Base-by-base conservation (phyloP, 2,113 vertebrate species). In the Thamnophis sirtalis region DNA sequence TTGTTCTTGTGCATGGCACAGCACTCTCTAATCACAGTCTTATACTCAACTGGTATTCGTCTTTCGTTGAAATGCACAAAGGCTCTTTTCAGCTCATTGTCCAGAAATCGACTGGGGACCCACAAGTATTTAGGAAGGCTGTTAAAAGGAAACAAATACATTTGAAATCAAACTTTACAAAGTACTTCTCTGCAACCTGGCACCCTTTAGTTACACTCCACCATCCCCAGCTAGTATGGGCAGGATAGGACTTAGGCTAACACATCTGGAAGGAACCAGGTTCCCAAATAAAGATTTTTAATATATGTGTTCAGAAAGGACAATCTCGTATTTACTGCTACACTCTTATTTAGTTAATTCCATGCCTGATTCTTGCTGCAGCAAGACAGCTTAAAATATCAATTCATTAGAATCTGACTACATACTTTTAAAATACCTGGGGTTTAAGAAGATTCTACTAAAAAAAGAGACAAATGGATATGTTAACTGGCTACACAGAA, bases 41-140 rank as follows among this genome's bases (percentile, higher is more conserved):
- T 43, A 68, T 33, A 98, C 99, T 99, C 96, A 99, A 80, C 99
- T 3, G 99, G 98, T 96, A 99, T 97, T 60, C 99, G 98, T 22
- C 98, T 97, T 94, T 99, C 98, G 1, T 98, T 98, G 93, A 99
- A 99, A 96, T 99, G 98, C 80, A 97, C 98, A 3, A 99, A 99
- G 22, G 97, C 97, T 95, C 97, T 97, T 96, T 99, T 99, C 96
- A 99, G 97, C 93, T 99, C 98, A 0, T 98, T 98, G 97, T 99
- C 99, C 86, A 99, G 96, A 90, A 98, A 97, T 94, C 97, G 97
- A 11, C 98, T 98, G 84, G 99, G 99, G 91, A 99, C 98, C 95
- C 98, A 98, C 58, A 98, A 97, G 96, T 98, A 98, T 91, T 96
- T 97, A 0, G 98, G 97, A 33, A 99, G 98, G 95, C 99, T 99